A percentile compares a stretch with the other conserved stretches of the same genome.
Evolutionary conservation across 2,888 invertebrate species (phyloP).

Genomic region (Schizaphis graminum): DNA sequence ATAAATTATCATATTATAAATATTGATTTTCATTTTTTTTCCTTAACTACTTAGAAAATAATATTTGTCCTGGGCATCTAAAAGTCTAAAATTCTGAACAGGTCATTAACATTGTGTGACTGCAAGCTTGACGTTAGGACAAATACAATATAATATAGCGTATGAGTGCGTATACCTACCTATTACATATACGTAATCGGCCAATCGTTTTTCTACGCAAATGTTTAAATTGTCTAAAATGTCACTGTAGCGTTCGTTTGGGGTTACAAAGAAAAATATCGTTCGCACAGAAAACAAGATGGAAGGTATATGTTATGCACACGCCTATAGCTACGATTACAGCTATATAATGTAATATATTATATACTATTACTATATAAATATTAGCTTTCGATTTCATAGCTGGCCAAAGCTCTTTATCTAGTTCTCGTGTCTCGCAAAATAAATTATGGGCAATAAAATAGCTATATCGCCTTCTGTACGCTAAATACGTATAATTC

Average conservation of each 20-base stretch:
- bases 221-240: neutral
- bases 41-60: too few species aligned
- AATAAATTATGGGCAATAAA: neutral
- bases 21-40: too few species aligned
- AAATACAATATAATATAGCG: neutral
- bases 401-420: neutral
- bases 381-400: neutral
- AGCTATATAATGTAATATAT: neutral
- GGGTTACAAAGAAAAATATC: neutral
- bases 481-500: neutral
- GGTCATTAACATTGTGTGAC: neutral
- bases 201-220: neutral
- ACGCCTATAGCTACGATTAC: neutral
- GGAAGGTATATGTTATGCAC: neutral
- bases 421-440: neutral
- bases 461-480: neutral
- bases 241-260: neutral
- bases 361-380: neutral
- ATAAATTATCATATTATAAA: too few species aligned
- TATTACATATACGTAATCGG: neutral
- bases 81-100: too few species aligned
- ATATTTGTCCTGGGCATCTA: too few species aligned
- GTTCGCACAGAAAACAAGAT: neutral
- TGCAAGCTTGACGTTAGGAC: neutral
- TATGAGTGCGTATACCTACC: neutral